Percentiles rank a stretch among this genome's conserved stretches.
phyloP scores from a whole-genome alignment of 1,140 invertebrate genomes.

The Brachionus rubens region DNA sequence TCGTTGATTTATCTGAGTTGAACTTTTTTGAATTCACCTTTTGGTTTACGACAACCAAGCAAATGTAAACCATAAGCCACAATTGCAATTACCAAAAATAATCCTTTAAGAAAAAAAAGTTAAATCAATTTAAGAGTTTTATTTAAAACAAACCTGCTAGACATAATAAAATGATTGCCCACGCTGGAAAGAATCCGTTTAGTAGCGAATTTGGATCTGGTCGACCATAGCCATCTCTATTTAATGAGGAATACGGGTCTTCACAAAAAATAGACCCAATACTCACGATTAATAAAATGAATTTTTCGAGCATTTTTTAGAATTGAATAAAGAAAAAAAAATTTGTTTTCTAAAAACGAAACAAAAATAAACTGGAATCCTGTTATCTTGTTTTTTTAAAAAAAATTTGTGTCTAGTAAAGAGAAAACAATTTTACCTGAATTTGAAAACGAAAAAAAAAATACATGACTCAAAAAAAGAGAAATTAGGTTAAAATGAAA shows the following conservation, averaged over 20 bases:
- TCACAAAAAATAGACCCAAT: not conserved
- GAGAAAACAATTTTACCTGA: no score
- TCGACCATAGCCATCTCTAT: constrained; percentile 33
- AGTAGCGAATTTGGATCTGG: constrained; percentile 4
- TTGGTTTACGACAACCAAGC: constrained; percentile 6
- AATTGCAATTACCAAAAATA: not conserved
- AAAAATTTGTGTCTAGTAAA: no score
- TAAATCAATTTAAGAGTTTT: not conserved
- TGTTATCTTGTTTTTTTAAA: constrained; percentile 8
- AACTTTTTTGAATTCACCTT: constrained; percentile 30
- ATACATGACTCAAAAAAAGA: no score
- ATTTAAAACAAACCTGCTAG: constrained; percentile 4
- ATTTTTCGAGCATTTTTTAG: not conserved
- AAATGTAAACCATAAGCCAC: not conserved
- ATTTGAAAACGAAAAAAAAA: constrained; percentile 20
- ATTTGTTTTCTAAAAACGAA: not conserved
- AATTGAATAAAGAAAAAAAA: not conserved
- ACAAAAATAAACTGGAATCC: not conserved
- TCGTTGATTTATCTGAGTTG: constrained; percentile 18
- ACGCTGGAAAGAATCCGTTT: constrained; percentile 32
- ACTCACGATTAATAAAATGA: not conserved
- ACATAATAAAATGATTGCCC: constrained; percentile 10
- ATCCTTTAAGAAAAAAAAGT: not conserved
- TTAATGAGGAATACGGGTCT: not conserved
- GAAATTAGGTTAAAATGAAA: constrained; percentile 7